A percentile compares a stretch with the other conserved stretches of the same genome.
phyloP scores from a whole-genome alignment of 2,888 invertebrate genomes.

The Idaea straminata region DNA sequence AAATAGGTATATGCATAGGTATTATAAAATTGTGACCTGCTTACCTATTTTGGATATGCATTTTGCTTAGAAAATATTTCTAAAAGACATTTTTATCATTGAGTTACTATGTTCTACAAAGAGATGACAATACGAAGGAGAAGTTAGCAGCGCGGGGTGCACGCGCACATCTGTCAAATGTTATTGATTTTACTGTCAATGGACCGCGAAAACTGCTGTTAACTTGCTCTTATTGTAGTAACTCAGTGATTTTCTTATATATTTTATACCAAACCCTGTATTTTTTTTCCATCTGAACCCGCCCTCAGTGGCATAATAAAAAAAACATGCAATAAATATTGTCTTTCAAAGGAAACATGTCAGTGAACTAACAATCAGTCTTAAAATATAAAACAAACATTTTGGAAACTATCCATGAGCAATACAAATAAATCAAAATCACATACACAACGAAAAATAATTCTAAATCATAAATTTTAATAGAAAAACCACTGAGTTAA shows the following conservation, averaged over 20 bases:
- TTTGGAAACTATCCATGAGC: background rate
- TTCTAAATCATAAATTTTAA: background rate
- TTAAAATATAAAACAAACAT: constrained; percentile 56
- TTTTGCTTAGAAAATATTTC: too few species aligned
- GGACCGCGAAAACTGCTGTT: too few species aligned
- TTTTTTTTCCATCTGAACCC: background rate
- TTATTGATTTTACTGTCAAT: too few species aligned
- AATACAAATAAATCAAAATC: background rate
- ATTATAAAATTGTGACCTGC: too few species aligned
- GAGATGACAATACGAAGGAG: too few species aligned
- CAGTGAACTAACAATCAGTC: constrained; percentile 61
- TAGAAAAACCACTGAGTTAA: too few species aligned
- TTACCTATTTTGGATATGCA: too few species aligned
- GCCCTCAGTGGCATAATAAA: background rate
- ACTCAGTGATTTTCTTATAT: background rate
- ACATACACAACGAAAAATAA: background rate
- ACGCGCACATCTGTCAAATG: too few species aligned
- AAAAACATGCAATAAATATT: constrained; percentile 29
- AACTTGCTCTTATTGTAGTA: background rate
- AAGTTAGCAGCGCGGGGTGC: too few species aligned
- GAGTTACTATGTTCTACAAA: too few species aligned
- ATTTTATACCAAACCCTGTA: background rate
- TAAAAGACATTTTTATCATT: too few species aligned
- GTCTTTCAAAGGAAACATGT: constrained; percentile 46
- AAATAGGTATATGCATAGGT: too few species aligned